Conservation (phyloP, 2,888 invertebrate species). For the Tiphia femorata region DNA sequence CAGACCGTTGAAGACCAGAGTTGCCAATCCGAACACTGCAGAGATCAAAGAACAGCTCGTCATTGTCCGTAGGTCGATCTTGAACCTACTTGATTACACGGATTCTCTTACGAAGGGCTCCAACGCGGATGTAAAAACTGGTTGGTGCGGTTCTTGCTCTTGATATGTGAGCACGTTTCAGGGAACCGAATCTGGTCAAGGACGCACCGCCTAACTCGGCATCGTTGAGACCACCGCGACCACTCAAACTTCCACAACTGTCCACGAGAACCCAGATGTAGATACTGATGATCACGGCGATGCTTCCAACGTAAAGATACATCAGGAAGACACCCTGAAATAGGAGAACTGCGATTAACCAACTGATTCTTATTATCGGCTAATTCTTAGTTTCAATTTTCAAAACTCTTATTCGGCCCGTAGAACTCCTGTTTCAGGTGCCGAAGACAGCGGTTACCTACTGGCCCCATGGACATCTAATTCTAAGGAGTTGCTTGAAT, state of each 20-base stretch:
- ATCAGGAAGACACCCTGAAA: slow-evolving; percentile 70
- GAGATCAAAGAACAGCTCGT: background rate
- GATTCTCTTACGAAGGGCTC: slow-evolving; percentile 69
- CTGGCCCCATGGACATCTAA: too few species aligned
- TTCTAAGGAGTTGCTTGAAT: too few species aligned
- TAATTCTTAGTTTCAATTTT: too few species aligned
- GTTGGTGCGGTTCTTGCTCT: slow-evolving; percentile 70
- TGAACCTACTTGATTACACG: background rate
- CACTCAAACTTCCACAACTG: slow-evolving; percentile 68
- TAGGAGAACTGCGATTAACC: too few species aligned
- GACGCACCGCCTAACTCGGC: slow-evolving; percentile 69
- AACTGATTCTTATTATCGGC: too few species aligned
- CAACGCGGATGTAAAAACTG: slow-evolving; percentile 71
- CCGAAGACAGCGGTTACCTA: too few species aligned
- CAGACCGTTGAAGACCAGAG: slow-evolving; percentile 71
- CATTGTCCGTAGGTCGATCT: background rate
- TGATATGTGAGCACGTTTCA: slow-evolving; percentile 71
- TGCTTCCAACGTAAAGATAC: slow-evolving; percentile 72
- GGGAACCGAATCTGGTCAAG: slow-evolving; percentile 70
- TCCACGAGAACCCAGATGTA: slow-evolving; percentile 72
- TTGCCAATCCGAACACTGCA: slow-evolving; percentile 72
- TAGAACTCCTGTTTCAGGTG: too few species aligned
- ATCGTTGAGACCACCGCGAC: slow-evolving; percentile 57
- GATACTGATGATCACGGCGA: slow-evolving; percentile 72
- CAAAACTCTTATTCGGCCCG: too few species aligned